phyloP scores from a whole-genome alignment of 2,797 vertebrate species.

The Galagoides demidoff region DNA sequence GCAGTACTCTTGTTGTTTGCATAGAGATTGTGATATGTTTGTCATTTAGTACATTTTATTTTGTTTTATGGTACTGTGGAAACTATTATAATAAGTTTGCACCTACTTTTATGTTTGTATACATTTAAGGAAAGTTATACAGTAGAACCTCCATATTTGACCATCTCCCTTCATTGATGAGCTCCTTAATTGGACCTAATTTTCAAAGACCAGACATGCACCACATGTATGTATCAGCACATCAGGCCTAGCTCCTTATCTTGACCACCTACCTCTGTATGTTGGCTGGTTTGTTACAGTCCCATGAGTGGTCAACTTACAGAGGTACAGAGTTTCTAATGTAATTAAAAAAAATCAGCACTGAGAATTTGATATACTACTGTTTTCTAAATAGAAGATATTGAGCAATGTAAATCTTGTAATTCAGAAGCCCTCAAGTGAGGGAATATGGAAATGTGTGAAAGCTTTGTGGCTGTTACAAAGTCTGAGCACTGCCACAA shows the following conservation, averaged over 20 bases:
- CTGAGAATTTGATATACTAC: not conserved
- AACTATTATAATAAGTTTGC: not conserved
- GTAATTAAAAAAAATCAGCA: not conserved
- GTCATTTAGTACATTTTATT: not conserved
- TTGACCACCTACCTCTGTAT: too few species aligned
- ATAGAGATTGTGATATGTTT: not conserved
- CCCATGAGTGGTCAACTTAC: too few species aligned
- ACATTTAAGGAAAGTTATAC: not conserved
- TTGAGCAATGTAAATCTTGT: not conserved
- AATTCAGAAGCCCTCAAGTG: not conserved
- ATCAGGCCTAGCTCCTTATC: too few species aligned
- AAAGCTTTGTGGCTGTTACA: not conserved
- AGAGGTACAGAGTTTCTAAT: too few species aligned
- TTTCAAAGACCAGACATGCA: too few species aligned
- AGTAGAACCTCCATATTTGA: too few species aligned
- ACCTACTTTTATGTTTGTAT: not conserved
- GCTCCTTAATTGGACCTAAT: too few species aligned
- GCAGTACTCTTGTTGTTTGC: not conserved
- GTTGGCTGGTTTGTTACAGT: too few species aligned
- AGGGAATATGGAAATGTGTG: not conserved
- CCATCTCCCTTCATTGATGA: too few species aligned
- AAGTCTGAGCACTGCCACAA: not conserved
- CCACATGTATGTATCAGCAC: too few species aligned
- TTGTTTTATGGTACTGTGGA: not conserved
- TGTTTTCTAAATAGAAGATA: slow-evolving; percentile 13